Evolutionary conservation across 2,888 invertebrate genomes (phyloP).

Genomic region (Fragum sueziense): DNA sequence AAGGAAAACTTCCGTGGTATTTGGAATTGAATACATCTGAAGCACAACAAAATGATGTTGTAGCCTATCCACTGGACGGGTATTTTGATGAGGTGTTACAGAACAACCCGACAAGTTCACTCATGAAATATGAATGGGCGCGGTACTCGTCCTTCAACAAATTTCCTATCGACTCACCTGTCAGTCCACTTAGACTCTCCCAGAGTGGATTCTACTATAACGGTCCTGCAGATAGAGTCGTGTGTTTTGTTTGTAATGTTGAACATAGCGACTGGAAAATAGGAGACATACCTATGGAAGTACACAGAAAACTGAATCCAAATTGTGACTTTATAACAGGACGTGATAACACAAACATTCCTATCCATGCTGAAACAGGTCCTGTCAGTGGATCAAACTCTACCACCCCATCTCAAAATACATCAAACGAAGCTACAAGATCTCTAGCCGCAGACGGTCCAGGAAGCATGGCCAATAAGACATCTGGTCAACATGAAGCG

Average conservation of each 20-base stretch:
- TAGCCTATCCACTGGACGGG: constrained; percentile 7
- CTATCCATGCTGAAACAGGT: constrained; percentile 2
- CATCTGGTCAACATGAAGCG: not conserved
- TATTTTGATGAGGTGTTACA: constrained; percentile 6
- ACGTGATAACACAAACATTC: not conserved
- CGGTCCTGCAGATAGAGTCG: constrained; percentile 11
- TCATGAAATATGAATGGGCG: constrained; percentile 29
- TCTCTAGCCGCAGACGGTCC: not conserved
- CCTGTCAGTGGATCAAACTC: not conserved
- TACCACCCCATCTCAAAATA: no score
- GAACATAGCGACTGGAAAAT: constrained; percentile 18
- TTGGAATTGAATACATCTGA: not conserved
- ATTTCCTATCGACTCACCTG: constrained; percentile 10
- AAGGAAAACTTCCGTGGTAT: not conserved
- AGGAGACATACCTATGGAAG: not conserved
- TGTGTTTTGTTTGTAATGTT: constrained; percentile 24
- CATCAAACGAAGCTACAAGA: not conserved
- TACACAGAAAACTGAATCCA: constrained; percentile 14
- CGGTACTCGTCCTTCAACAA: constrained; percentile 14
- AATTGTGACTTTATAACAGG: constrained; percentile 2
- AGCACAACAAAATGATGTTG: not conserved
- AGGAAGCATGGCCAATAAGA: no score
- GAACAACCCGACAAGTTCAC: not conserved
- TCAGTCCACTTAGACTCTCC: constrained; percentile 14
- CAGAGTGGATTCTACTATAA: constrained; percentile 26